Evolutionary conservation across 2,797 vertebrate species (phyloP), one percentile per base, ranked within the genome.

Genomic region (Galago senegalensis): DNA sequence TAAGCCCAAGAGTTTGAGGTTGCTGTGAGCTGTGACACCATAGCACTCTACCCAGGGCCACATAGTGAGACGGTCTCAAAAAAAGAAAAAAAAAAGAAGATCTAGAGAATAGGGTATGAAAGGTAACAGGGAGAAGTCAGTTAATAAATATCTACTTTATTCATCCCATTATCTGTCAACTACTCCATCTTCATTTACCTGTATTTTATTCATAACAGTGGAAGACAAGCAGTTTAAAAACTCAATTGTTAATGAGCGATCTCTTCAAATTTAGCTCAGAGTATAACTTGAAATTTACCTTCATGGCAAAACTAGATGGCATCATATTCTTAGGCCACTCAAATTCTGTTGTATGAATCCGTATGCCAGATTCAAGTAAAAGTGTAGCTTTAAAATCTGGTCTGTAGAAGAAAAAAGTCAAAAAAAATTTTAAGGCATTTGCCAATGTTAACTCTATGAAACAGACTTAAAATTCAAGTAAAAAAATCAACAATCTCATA

Each of bases 251-350:
- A 58, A 13, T 31, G 29, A 85, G n/a, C 40, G 88, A 46, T 43
- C 21, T 70, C 70, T 87, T 85, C 95, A 93, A 85, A 93, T 75
- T 83, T 61, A 85, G 76, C 67, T 93, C 94, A 73, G 87, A 91
- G 72, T 27, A 23, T 43, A 96, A 80, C 34, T n/a, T 43, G 76
- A 88, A 25, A 61, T 92, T 98, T 98, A 99, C 99, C 99, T 99
- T 99, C 99, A 99, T 99, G 6, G 99, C 99, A 98, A 99, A 99
- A 96, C 99, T 99, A 0, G 99, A 99, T 0, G 99, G 99, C 99
- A 99, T 99, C 98, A 99, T 98, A 97, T 99, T 99, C 97, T 99
- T 99, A 1, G 99, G 99, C 99, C 99, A 99, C 97, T 99, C 99
- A 10, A 99, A 99, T 97, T 99, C 99, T 0, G 99, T 99, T 0